Conservation (phyloP, 2,113 vertebrate species). For the Procavia capensis region DNA sequence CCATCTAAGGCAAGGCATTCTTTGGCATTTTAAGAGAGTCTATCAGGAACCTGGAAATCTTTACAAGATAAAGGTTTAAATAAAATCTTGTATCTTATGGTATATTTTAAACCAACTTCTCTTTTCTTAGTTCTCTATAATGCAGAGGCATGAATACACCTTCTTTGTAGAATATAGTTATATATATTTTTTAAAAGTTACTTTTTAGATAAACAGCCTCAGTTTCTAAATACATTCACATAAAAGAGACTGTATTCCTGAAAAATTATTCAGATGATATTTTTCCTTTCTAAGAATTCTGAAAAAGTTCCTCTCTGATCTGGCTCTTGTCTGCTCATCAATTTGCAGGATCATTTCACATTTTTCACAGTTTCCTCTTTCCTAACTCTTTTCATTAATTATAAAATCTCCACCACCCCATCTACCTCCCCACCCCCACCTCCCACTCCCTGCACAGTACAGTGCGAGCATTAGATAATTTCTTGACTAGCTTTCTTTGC, state of each 20-base stretch:
- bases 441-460: neutral
- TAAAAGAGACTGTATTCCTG: neutral
- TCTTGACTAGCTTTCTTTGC: neutral
- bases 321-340: conserved; percentile 15
- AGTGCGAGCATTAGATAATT: neutral
- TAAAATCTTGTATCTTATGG: neutral
- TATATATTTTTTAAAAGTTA: neutral
- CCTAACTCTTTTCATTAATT: too few relatives aligned
- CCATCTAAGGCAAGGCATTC: neutral
- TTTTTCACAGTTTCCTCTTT: neutral
- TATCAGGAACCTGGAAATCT: neutral
- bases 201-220: conserved; percentile 19
- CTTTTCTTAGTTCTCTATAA: conserved; percentile 29
- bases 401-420: too few relatives aligned
- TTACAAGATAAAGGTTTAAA: neutral
- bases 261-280: conserved; percentile 14
- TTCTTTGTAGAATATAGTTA: conserved; percentile 14
- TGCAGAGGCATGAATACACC: neutral
- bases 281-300: conserved; percentile 62
- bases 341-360: conserved; percentile 11
- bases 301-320: neutral
- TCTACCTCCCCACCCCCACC: too few relatives aligned
- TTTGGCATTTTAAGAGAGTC: neutral
- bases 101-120: conserved; percentile 19
- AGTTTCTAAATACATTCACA: conserved; percentile 13